Base-by-base conservation (phyloP, 2,113 vertebrate genomes). In the Prochilodus magdalenae region DNA sequence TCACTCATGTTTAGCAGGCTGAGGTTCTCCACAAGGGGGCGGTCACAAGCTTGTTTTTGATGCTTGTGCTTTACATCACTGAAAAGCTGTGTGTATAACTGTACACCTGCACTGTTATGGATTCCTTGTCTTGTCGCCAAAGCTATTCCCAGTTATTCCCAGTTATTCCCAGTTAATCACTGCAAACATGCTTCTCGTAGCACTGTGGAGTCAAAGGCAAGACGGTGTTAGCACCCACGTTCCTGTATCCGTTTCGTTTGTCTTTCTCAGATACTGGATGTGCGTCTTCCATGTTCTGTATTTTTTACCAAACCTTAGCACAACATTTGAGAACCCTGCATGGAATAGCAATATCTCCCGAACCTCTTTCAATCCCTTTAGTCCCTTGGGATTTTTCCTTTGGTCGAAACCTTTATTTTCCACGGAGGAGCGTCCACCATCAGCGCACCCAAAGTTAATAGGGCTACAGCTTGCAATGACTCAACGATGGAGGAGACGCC, bases 381-480 rank as follows among this genome's bases (percentile, higher is more conserved):
- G 40, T 75, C 59, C 51, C 33, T 22, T 55, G 29, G 62, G 53
- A 80, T 59, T 24, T 24, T 77, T 51, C 22, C 33, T 40, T 70
- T 24, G 29, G 75, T 66, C 30, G 65, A 47, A 8, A 44, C 60
- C 24, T n/a, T n/a, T n/a, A 7, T 22, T 60, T 30, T 66, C 79
- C 70, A 20, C 2, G 67, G 70, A 6, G 51, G 69, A 66, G 14
- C n/a, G 33, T 79, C 76, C 5, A 29, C 47, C 73, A 80, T 77
- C 72, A 33, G 60, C 53, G 26, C 80, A 76, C 59, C 73, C 44
- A 73, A 73, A 24, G 57, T 80, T 73, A 83, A 86, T 83, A 86
- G 84, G 84, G 84, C 84, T 86, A 86, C 73, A 83, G 77, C 80
- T 82, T 70, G 80, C 27, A 29, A 76, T 26, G 73, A 59, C 80